phyloP scores from a whole-genome alignment of 2,113 vertebrate genomes.

The Callorhinus ursinus region DNA sequence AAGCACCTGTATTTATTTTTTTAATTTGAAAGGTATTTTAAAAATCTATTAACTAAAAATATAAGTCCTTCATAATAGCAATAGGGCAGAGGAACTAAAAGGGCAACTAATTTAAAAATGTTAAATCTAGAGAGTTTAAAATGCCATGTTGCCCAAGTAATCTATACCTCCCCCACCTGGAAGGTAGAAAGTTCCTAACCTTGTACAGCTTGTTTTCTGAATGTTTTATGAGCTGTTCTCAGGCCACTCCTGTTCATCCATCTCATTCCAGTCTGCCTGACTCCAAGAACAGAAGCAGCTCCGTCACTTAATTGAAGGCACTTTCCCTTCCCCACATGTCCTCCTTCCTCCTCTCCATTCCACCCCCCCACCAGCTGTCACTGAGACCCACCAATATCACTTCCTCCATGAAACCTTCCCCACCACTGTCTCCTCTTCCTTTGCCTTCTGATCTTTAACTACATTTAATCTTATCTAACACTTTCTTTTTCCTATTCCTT shows the following conservation, averaged over 20 bases:
- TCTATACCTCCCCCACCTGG: background rate
- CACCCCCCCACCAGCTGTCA: background rate
- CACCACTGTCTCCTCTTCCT: background rate
- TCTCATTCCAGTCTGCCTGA: no score
- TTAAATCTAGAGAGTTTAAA: background rate
- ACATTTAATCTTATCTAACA: background rate
- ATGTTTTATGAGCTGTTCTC: background rate
- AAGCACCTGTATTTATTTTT: background rate
- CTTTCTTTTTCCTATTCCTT: background rate
- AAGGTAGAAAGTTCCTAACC: background rate
- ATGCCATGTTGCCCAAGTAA: background rate
- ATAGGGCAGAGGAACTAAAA: background rate
- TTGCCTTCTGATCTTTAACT: background rate
- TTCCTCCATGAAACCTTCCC: background rate
- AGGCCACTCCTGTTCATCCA: background rate
- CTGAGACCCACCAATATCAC: background rate
- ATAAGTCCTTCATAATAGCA: background rate
- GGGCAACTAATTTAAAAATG: background rate
- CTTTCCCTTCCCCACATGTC: accelerated
- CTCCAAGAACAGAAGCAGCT: background rate
- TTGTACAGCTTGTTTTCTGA: background rate
- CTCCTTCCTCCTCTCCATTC: background rate
- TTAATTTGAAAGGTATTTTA: background rate
- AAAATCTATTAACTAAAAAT: background rate
- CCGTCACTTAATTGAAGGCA: background rate